Conservation (phyloP, 2,113 vertebrate species). For the Hydrochoerus hydrochaeris region DNA sequence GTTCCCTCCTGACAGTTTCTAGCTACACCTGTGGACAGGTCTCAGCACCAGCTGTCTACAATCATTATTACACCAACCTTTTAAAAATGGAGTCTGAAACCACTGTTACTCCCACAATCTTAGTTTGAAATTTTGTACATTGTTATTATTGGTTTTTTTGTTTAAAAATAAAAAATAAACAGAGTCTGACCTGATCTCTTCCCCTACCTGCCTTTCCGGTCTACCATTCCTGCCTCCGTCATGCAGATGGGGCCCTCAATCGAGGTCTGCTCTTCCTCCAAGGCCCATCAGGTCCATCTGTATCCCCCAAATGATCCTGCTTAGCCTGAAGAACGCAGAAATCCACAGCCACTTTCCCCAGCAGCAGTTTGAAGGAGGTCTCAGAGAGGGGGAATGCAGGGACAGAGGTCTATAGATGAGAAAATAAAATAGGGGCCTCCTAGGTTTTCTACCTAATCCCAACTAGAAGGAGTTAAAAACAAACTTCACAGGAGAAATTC, state of each 20-base stretch:
- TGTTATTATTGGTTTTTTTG: no score
- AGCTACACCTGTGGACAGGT: neutral
- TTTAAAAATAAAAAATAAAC: no score
- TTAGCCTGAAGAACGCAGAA: neutral
- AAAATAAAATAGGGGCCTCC: neutral
- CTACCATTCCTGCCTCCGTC: neutral
- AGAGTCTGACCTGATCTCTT: neutral
- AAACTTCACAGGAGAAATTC: neutral
- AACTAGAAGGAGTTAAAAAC: neutral
- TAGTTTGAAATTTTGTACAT: no score
- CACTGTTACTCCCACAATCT: no score
- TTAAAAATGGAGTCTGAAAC: neutral
- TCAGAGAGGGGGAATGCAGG: neutral
- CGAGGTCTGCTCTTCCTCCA: neutral
- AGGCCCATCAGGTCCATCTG: neutral
- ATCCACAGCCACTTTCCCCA: neutral
- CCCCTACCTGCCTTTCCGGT: neutral
- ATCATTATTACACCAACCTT: neutral
- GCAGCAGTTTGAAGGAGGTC: neutral
- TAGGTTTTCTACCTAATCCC: neutral
- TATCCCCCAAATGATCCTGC: neutral
- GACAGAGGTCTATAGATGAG: neutral
- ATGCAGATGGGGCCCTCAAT: neutral
- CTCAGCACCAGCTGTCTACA: neutral
- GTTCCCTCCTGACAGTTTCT: neutral